Percentiles rank a stretch among this genome's conserved stretches.
phyloP scores from a whole-genome alignment of 2,888 invertebrate genomes.

The Heliothis peltigera region DNA sequence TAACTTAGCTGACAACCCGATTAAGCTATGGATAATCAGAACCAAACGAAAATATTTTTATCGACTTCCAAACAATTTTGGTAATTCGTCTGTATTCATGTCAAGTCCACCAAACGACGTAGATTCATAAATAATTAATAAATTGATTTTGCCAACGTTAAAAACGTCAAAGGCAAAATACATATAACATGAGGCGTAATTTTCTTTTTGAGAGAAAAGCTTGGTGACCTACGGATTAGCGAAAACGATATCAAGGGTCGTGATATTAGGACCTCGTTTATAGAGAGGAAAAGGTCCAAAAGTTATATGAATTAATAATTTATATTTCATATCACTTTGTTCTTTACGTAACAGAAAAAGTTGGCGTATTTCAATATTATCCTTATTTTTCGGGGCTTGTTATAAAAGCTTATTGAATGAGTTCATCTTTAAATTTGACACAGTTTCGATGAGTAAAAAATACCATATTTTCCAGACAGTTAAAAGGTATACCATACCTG shows the following conservation, averaged over 20 bases:
- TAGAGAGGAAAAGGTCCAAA: background rate
- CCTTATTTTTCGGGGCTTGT: background rate
- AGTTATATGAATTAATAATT: background rate
- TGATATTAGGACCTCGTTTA: background rate
- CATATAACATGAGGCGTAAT: conserved; percentile 61
- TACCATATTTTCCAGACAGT: background rate
- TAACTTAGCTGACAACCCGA: conserved; percentile 7
- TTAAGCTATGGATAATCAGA: conserved; percentile 18
- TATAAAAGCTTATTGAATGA: background rate
- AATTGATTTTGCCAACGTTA: conserved; percentile 58
- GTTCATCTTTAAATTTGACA: background rate
- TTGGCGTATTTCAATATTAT: background rate
- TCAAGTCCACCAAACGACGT: conserved; percentile 37
- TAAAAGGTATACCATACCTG: background rate
- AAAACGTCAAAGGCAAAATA: conserved; percentile 60
- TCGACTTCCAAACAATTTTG: conserved; percentile 30
- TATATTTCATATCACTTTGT: background rate
- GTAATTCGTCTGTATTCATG: conserved; percentile 52
- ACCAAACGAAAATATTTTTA: conserved; percentile 50
- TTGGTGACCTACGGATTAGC: conserved; percentile 29
- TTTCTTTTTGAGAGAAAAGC: conserved; percentile 34
- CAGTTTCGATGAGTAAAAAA: background rate
- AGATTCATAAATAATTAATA: conserved; percentile 71
- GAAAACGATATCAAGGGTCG: conserved; percentile 1
- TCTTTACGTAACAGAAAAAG: background rate